phyloP scores from a whole-genome alignment of 1,140 invertebrate species.

The Atta colombica region DNA sequence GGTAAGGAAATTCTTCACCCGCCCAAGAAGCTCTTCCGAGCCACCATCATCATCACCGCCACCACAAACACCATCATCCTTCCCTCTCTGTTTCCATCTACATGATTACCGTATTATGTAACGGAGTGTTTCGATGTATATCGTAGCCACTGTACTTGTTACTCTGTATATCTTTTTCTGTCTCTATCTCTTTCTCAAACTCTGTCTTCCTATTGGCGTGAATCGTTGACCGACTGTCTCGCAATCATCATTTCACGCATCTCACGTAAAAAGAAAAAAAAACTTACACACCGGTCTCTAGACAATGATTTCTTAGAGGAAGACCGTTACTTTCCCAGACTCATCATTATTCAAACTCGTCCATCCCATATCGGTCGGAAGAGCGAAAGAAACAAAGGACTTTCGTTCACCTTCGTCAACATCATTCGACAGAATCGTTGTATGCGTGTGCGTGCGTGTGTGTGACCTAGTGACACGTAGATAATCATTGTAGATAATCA shows the following conservation, averaged over 20 bases:
- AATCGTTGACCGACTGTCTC: conserved; percentile 74
- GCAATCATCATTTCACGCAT: conserved; percentile 69
- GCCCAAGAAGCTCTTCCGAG: conserved; percentile 85
- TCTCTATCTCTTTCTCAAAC: conserved; percentile 44
- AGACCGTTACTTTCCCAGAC: conserved; percentile 13
- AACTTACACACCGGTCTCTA: conserved; percentile 38
- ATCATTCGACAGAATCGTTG: conserved; percentile 47
- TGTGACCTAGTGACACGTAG: conserved; percentile 68
- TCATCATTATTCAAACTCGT: conserved; percentile 22
- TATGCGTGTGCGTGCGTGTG: conserved; percentile 46
- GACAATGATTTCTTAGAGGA: conserved; percentile 17
- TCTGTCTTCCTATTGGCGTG: conserved; percentile 67
- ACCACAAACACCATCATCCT: conserved; percentile 61
- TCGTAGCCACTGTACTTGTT: conserved; percentile 65
- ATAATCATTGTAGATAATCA: conserved; percentile 59
- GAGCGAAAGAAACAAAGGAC: conserved; percentile 48
- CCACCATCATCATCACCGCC: conserved; percentile 77
- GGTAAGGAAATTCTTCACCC: conserved; percentile 86
- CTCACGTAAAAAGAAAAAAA: conserved; percentile 11
- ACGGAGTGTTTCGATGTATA: conserved; percentile 74
- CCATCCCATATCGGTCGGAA: conserved; percentile 15
- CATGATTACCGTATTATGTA: conserved; percentile 79
- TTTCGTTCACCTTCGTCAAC: conserved; percentile 36
- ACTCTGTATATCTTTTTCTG: conserved; percentile 53
- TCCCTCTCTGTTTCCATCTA: conserved; percentile 83